Conservation (phyloP, 2,113 vertebrate genomes). For the Hymenochirus boettgeri region DNA sequence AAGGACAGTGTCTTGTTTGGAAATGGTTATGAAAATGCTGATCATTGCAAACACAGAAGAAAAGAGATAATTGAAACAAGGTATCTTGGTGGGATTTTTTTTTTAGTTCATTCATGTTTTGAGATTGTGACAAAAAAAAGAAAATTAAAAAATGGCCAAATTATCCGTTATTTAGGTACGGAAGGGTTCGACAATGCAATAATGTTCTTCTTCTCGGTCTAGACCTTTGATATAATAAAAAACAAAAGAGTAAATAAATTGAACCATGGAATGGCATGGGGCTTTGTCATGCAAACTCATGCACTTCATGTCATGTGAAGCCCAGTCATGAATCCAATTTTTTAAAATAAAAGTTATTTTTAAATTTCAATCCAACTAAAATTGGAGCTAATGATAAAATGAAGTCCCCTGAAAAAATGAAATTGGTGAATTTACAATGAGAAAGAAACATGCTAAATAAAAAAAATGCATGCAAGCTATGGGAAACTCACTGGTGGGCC, state of each 20-base stretch:
- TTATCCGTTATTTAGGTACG: constrained; percentile 36
- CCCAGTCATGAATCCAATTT: constrained; percentile 4
- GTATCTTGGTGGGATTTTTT: constrained; percentile 58
- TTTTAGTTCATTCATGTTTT: constrained; percentile 51
- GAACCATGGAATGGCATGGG: constrained; percentile 11
- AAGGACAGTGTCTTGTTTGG: constrained; percentile 50
- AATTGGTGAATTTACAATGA: constrained; percentile 39
- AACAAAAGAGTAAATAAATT: constrained; percentile 36
- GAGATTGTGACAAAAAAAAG: constrained; percentile 28
- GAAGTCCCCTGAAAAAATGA: constrained; percentile 1
- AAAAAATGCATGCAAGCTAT: constrained; percentile 47
- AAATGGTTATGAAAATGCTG: constrained; percentile 56
- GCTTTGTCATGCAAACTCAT: constrained; percentile 35
- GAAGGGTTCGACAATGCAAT: constrained; percentile 31
- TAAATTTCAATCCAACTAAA: background rate
- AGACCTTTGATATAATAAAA: constrained; percentile 40
- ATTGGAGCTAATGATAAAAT: no score
- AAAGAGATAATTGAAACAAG: constrained; percentile 68
- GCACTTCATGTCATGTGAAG: constrained; percentile 43
- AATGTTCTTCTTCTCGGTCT: constrained; percentile 2
- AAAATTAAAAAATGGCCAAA: constrained; percentile 36
- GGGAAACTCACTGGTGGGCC: constrained; percentile 3
- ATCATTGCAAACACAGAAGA: constrained; percentile 65
- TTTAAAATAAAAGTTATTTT: constrained; percentile 22
- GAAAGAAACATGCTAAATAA: constrained; percentile 19